Base-by-base conservation (phyloP, 2,888 invertebrate species). In the Diachrysia chrysitis region DNA sequence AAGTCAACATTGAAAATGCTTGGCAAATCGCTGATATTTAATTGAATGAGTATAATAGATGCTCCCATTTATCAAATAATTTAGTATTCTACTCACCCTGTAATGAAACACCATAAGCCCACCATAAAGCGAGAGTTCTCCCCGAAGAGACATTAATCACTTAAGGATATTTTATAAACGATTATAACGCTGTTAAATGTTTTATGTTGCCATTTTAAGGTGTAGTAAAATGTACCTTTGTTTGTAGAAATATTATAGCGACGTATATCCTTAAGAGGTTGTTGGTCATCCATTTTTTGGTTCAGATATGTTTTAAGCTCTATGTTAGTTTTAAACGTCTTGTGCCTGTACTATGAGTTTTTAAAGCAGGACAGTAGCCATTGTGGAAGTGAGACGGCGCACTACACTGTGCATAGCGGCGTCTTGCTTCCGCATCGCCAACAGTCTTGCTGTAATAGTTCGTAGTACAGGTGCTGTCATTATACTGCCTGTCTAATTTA, bases 111-210 rank as follows among this genome's bases (percentile, higher is more conserved):
- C 32, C 55, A 9, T 55, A 32, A 55, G 29, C 29, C 10, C 17
- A 7, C 29, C 17, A 32, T 12, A 5, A 32, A 55, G 32, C 32
- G 42, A 6, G 42, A 42, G n/a, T 42, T 42, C 32, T 55, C 29
- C 55, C 32, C 17, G 42, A n/a, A 17, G 10, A 10, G 17, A 17
- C 32, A 17, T 55, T 32, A 53, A 66, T 37, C 29, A 23, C 2
- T 46, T 32, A n/a, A 6, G 37, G 16, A 5, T n/a, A 55, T 23
- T 10, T 19, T 4, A 19, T 10, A n/a, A 25, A 58, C 51, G 58
- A 59, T 69, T 64, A 59, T 29, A 46, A n/a, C 17, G 58, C 21
- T 53, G 19, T 69, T 6, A 69, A 75, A 62, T 64, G 56, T 65
- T 64, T 73, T 64, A 69, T 46, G 58, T 16, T 54, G 42, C 42